Conservation (phyloP, 2,113 vertebrate genomes). For the Actinemys pallida region DNA sequence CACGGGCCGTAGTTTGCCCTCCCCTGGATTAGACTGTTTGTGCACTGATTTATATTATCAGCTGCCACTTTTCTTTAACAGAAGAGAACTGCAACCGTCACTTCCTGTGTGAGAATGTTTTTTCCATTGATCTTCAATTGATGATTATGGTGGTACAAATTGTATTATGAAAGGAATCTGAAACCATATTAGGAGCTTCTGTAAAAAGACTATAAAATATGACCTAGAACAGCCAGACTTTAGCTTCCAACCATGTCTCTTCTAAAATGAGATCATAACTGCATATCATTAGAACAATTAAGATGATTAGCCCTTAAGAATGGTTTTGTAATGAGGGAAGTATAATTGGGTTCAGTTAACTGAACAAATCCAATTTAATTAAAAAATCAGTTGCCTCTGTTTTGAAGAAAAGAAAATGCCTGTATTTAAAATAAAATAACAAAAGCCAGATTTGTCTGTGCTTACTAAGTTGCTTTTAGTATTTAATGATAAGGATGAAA, state of each 20-base stretch:
- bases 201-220: background rate
- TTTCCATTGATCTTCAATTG: background rate
- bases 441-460: background rate
- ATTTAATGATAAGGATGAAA: constrained; percentile 13
- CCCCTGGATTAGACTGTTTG: background rate
- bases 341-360: constrained; percentile 39
- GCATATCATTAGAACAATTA: background rate
- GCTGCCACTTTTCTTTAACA: background rate
- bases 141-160: background rate
- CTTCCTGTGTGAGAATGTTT: background rate
- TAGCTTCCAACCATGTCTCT: background rate
- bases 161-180: background rate
- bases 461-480: background rate
- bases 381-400: background rate
- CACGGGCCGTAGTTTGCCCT: too few species aligned
- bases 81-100: background rate
- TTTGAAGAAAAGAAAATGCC: constrained; percentile 7
- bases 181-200: background rate
- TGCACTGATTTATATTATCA: accelerated
- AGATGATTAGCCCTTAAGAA: constrained; percentile 1
- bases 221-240: background rate
- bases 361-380: constrained; percentile 4
- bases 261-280: background rate
- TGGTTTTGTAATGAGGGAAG: background rate
- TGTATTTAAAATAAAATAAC: background rate